These are phyloP conservation scores for Arizona elegans DNA, from an alignment of 2,113 vertebrate genomes.

Conservation along the genomic window DNA sequence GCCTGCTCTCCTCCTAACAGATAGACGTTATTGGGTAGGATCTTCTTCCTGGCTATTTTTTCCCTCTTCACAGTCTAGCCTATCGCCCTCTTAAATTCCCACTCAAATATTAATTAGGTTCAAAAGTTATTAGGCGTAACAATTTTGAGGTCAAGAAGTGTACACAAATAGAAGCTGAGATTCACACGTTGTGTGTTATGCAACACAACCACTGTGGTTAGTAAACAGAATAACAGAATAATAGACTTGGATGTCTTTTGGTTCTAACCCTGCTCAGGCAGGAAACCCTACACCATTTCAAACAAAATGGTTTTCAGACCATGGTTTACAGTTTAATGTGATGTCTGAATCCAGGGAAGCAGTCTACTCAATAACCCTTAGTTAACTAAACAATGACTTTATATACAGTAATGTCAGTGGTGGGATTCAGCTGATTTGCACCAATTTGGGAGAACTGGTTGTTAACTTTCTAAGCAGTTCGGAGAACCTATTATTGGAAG, in stretches of 20 bases:
- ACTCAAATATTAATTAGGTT: background rate
- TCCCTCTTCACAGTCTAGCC: background rate
- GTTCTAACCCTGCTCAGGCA: too few species aligned
- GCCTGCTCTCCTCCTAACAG: background rate
- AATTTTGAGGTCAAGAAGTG: background rate
- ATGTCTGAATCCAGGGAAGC: background rate
- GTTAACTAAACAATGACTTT: background rate
- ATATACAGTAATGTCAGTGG: background rate
- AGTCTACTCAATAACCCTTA: background rate
- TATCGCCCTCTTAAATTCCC: background rate
- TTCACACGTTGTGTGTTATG: background rate
- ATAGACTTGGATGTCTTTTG: too few species aligned
- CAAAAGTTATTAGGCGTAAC: background rate
- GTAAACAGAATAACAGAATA: background rate
- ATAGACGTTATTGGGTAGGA: background rate
- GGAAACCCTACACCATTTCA: background rate
- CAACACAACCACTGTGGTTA: background rate
- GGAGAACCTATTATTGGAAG: too few species aligned
- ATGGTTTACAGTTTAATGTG: background rate
- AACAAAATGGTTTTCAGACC: background rate
- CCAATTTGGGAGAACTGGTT: too few species aligned
- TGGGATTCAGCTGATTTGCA: too few species aligned
- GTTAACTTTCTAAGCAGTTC: too few species aligned
- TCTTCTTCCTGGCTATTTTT: background rate
- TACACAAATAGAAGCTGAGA: background rate